phyloP scores from a whole-genome alignment of 2,113 vertebrate genomes.

The Notiomystis cincta region DNA sequence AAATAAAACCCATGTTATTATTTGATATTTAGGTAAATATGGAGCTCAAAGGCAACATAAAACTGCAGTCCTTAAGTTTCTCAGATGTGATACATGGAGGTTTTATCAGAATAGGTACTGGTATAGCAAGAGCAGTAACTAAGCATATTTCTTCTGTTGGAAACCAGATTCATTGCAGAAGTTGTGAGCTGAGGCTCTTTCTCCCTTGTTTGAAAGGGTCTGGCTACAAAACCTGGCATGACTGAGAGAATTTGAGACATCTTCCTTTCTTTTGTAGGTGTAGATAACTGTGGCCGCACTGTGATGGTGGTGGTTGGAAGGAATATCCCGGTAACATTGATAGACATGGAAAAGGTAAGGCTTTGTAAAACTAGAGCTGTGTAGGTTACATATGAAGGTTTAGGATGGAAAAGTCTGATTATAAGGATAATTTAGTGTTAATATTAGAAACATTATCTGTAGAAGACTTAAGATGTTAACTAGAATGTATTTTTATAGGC shows the following conservation, averaged over 20 bases:
- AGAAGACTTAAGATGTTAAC: background rate
- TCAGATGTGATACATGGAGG: rapidly evolving
- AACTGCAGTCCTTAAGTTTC: background rate
- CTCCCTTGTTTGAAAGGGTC: background rate
- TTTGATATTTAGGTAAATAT: background rate
- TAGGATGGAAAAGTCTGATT: background rate
- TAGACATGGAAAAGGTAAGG: constrained; percentile 96
- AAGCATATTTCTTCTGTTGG: background rate
- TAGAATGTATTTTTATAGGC: background rate
- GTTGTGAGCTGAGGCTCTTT: background rate
- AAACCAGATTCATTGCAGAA: background rate
- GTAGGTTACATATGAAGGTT: background rate
- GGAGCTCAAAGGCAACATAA: background rate
- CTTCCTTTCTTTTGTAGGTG: constrained; percentile 73
- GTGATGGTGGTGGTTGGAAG: constrained; percentile 95
- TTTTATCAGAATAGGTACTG: background rate
- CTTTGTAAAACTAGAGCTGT: background rate
- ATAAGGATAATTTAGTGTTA: background rate
- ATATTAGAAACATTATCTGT: background rate
- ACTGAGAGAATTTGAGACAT: background rate
- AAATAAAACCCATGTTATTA: background rate
- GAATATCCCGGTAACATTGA: constrained; percentile 92
- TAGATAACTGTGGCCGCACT: constrained; percentile 89
- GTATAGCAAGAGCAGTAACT: background rate
- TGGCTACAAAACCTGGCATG: background rate